These are phyloP conservation scores for Chitala chitala DNA, from an alignment of 2,113 vertebrate species.

Conservation along the genomic window DNA sequence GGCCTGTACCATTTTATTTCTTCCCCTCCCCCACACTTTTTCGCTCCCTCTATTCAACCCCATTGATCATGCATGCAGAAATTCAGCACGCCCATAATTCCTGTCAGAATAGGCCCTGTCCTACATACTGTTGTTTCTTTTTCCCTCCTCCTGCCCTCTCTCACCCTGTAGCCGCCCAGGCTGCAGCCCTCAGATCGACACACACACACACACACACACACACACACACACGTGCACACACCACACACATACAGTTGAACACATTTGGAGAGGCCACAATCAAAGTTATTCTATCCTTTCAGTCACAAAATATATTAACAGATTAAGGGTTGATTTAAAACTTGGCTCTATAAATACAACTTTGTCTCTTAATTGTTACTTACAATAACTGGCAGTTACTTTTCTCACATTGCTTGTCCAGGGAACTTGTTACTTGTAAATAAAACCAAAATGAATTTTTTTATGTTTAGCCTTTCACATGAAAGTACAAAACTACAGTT, in stretches of 20 bases:
- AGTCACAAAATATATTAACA: not conserved
- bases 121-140: conserved; percentile 63
- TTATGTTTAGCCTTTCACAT: not conserved
- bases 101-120: conserved; percentile 61
- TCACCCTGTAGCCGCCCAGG: not conserved
- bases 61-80: conserved; percentile 76
- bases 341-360: not conserved
- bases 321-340: not conserved
- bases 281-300: not conserved
- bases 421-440: not conserved
- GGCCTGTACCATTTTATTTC: conserved; percentile 5
- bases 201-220: conserved; percentile 31
- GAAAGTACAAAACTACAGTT: not conserved
- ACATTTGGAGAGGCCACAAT: not conserved
- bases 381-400: not conserved
- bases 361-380: conserved; percentile 6
- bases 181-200: conserved; percentile 32
- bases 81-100: conserved; percentile 58
- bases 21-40: conserved; percentile 20
- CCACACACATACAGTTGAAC: conserved; percentile 33
- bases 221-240: conserved; percentile 37
- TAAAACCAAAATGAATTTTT: not conserved
- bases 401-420: not conserved
- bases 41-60: conserved; percentile 51
- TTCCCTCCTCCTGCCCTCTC: conserved; percentile 26